These are phyloP conservation scores for Felis chaus DNA, from an alignment of 2,113 vertebrate species.

Conservation along the genomic window DNA sequence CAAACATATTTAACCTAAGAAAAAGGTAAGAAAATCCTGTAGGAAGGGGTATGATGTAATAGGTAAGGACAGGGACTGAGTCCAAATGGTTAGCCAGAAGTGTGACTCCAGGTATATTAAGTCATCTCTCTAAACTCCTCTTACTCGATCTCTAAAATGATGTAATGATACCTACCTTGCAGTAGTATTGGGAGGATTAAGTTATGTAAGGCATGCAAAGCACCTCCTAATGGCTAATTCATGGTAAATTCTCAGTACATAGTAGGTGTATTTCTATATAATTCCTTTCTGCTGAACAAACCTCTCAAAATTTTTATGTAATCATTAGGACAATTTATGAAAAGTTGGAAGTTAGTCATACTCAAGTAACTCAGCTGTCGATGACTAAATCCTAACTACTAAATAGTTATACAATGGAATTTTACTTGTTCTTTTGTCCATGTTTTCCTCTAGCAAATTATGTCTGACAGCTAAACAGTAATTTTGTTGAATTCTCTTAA, in stretches of 20 bases:
- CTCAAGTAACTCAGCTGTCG: neutral
- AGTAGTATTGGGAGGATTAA: neutral
- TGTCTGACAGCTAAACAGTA: neutral
- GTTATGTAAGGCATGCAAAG: neutral
- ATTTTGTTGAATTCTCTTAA: constrained; percentile 41
- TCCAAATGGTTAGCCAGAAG: neutral
- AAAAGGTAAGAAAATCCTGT: neutral
- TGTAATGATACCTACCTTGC: neutral
- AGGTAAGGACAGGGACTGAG: neutral
- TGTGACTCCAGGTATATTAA: neutral
- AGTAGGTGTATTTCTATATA: neutral
- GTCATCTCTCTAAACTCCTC: neutral
- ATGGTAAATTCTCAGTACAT: neutral
- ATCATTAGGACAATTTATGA: constrained; percentile 26
- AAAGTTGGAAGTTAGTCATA: neutral
- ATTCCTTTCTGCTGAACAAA: neutral
- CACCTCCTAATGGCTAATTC: neutral
- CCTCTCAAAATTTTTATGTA: neutral
- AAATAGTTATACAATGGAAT: constrained; percentile 5
- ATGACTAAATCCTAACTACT: neutral
- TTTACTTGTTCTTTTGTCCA: neutral
- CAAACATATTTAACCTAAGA: neutral
- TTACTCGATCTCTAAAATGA: neutral
- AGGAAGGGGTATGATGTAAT: neutral
- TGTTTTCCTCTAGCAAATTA: constrained; percentile 27